Base-by-base conservation (phyloP, 2,888 invertebrate species). In the Lysandra bellargus region DNA sequence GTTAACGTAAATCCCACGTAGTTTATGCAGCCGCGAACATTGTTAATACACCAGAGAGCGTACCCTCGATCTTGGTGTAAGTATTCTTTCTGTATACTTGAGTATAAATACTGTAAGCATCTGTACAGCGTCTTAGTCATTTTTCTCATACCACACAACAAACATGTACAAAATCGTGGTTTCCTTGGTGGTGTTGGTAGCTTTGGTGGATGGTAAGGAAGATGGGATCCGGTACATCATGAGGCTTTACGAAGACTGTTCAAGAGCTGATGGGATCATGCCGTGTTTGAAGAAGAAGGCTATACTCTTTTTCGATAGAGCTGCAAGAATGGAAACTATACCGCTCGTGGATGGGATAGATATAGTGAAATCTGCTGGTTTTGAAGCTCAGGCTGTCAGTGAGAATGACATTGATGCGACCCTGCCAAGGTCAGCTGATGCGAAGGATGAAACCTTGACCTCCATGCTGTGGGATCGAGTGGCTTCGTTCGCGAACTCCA, bases 241-340 rank as follows among this genome's bases (percentile, higher is more conserved):
- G 85, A 96, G 96, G 85, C 95, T 98, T 82, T 98, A 97, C 88
- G 97, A 97, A 84, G 98, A 98, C 84, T 98, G 98, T 86, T 95
- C 96, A 81, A 95, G 95, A 82, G 90, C 96, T 1, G 96, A 96
- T 81, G 97, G 96, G 77, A 93, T 97, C 79, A 92, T 96, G 79
- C 96, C 96, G 40, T 98, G 98, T 87, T 91, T 98, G 78, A 97
- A 98, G 93, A 97, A 97, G 89, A 97, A 97, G 87, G 97, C 97
- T 0, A 96, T 97, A 80, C 92, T 97, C 1, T 97, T 97, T 88
- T 96, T 98, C 83, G 97, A 97, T 85, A 95, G 97, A 78, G 95
- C 97, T 44, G 96, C 96, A 0, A 95, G 96, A 81, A 96, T 97
- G 92, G 97, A 97, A 40, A 95, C 95, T 33, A 96, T 95, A 83